Percentiles rank a stretch among this genome's conserved stretches.
Conservation (phyloP, 2,113 vertebrate species). For the Sinocyclocheilus rhinocerous region DNA sequence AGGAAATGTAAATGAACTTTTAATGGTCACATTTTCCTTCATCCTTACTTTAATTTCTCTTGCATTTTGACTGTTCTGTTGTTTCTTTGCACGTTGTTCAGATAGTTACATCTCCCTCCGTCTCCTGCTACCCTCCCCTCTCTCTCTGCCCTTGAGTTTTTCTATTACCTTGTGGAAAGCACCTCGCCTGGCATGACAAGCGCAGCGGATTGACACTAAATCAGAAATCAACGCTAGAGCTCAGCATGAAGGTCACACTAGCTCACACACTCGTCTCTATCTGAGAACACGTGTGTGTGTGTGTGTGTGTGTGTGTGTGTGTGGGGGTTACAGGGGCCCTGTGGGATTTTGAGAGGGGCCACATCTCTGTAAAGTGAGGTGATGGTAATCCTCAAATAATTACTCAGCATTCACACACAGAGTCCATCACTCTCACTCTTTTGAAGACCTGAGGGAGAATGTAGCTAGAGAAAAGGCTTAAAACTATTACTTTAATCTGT, state of each 20-base stretch:
- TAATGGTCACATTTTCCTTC: neutral
- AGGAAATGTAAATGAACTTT: neutral
- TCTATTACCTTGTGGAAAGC: slow-evolving; percentile 99
- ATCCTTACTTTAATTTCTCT: neutral
- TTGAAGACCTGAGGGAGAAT: neutral
- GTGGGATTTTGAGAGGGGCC: slow-evolving; percentile 42
- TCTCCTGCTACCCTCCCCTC: slow-evolving; percentile 16
- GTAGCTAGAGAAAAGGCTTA: neutral
- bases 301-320: slow-evolving; percentile 37
- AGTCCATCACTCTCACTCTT: slow-evolving; percentile 31
- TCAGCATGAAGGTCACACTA: slow-evolving; percentile 99
- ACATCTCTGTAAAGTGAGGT: slow-evolving; percentile 22
- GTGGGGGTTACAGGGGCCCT: slow-evolving; percentile 46
- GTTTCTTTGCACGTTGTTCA: slow-evolving; percentile 3
- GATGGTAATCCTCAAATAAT: slow-evolving; percentile 49
- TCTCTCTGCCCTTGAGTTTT: slow-evolving; percentile 96
- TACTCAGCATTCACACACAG: slow-evolving; percentile 21
- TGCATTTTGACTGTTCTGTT: neutral
- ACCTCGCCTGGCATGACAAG: slow-evolving; percentile 99
- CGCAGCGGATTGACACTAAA: slow-evolving; percentile 99
- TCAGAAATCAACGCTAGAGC: slow-evolving; percentile 99
- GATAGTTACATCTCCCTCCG: slow-evolving; percentile 61
- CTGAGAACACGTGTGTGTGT: slow-evolving; percentile 66
- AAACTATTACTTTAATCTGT: slow-evolving; percentile 5
- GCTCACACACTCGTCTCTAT: slow-evolving; percentile 96